Evolutionary conservation across 1,140 invertebrate species (phyloP).

Genomic region (Marisa cornuarietis): DNA sequence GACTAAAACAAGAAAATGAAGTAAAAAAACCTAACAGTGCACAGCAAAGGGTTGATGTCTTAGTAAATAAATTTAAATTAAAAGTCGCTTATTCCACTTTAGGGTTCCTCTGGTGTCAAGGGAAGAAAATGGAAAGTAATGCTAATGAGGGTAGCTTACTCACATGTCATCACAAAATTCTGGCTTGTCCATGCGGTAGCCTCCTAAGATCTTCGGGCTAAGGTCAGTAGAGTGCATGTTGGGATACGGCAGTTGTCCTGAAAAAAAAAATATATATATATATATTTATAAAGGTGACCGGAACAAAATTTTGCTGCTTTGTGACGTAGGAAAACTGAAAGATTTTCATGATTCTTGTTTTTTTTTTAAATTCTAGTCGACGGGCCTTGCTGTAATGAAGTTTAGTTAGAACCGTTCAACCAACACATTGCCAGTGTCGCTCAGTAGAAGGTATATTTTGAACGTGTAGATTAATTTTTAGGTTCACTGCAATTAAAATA

Average conservation of each 20-base stretch:
- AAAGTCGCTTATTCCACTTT: not conserved
- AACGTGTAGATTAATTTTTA: too few relatives aligned
- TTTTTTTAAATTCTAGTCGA: too few relatives aligned
- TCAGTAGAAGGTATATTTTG: too few relatives aligned
- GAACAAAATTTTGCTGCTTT: not conserved
- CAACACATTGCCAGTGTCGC: too few relatives aligned
- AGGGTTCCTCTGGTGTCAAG: too few relatives aligned
- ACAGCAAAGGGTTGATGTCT: not conserved
- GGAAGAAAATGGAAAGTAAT: not conserved
- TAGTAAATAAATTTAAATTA: not conserved
- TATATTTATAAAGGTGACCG: not conserved
- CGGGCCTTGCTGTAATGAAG: too few relatives aligned
- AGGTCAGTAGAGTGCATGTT: conserved; percentile 80
- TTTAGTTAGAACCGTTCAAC: too few relatives aligned
- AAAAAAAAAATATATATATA: conserved; percentile 24
- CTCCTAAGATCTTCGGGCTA: conserved; percentile 67
- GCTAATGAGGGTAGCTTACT: not conserved
- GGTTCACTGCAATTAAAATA: too few relatives aligned
- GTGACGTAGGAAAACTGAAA: not conserved
- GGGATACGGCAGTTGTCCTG: conserved; percentile 78
- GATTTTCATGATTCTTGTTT: too few relatives aligned
- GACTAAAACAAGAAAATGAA: not conserved
- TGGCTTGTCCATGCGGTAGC: conserved; percentile 42
- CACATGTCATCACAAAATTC: conserved; percentile 42
- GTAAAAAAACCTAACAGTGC: not conserved